Base-by-base conservation (phyloP, 1,140 invertebrate genomes). In the Dinoponera quadriceps region DNA sequence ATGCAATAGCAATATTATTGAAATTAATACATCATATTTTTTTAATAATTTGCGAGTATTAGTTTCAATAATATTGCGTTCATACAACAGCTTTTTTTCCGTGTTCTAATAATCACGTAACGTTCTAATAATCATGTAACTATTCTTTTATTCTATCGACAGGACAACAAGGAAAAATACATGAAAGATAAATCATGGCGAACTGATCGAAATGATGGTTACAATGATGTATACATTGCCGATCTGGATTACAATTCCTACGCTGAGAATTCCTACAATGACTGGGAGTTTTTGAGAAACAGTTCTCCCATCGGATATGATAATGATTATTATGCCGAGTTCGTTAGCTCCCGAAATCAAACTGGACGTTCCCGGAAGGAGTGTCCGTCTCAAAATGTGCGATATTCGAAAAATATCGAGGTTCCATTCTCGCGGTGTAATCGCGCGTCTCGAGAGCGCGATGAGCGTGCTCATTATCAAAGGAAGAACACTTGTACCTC, bases 251-350 rank as follows among this genome's bases (percentile, higher is more conserved):
- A 48, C 14, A 25, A 80, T 48, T 22, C 22, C 4, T 60, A 27
- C n/a, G 4, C 20, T 18, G 29, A 78, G 18, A 20, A 54, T 14
- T 1, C 22, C n/a, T 80, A 71, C 14, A 11, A 80, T 9, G 51
- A 80, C 7, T 20, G 57, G 2, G 65, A 80, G 4, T 22, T 59
- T 13, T 0, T 33, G 3, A 57, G 5, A 29, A 13, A 68, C 18
- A 3, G 25, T 44, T 5, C 7, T 14, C 13, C 22, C 2, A 11
- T 25, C 1, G 22, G 38, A 4, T 54, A 69, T 25, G n/a, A 20
- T 9, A 25, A 69, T 7, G 14, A 55, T 14, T 77, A 38, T 4
- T 71, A 80, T 7, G 20, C 3, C 14, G 51, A 71, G n/a, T 80
- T 57, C n/a, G 51, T 44, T 16, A 29, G 20, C 16, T 22, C n/a